A percentile compares a stretch with the other conserved stretches of the same genome.
Conservation (phyloP, 2,113 vertebrate genomes). For the Damaliscus lunatus region DNA sequence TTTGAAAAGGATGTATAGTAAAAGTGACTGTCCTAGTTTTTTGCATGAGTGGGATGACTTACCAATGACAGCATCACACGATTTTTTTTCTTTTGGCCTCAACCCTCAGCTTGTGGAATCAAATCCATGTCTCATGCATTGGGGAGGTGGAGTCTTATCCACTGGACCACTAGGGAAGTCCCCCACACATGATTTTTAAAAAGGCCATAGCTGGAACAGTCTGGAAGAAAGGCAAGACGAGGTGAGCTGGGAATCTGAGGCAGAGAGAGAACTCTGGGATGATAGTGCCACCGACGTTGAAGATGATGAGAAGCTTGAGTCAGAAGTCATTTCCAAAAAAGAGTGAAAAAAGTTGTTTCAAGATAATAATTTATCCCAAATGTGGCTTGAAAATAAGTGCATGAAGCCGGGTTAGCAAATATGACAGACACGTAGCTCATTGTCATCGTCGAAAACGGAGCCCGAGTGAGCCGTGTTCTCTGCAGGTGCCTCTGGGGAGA, state of each 20-base stretch:
- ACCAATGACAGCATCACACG: too few species aligned
- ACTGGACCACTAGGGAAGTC: not conserved
- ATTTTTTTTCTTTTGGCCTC: not conserved
- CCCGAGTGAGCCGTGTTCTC: not conserved
- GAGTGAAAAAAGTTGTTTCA: not conserved
- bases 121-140: accelerated
- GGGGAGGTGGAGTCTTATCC: not conserved
- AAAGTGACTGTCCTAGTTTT: not conserved
- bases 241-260: not conserved
- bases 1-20: not conserved
- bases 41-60: not conserved
- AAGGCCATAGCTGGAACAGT: not conserved
- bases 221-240: not conserved
- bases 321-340: not conserved
- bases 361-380: not conserved
- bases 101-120: not conserved
- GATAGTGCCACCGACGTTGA: accelerated
- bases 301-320: not conserved
- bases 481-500: not conserved
- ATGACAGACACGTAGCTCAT: not conserved
- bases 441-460: not conserved
- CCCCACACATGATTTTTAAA: not conserved
- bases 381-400: not conserved
- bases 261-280: not conserved
- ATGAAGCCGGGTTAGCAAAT: not conserved